Evolutionary conservation across 2,797 vertebrate genomes (phyloP).

Genomic region (Hafferia zeledoni): DNA sequence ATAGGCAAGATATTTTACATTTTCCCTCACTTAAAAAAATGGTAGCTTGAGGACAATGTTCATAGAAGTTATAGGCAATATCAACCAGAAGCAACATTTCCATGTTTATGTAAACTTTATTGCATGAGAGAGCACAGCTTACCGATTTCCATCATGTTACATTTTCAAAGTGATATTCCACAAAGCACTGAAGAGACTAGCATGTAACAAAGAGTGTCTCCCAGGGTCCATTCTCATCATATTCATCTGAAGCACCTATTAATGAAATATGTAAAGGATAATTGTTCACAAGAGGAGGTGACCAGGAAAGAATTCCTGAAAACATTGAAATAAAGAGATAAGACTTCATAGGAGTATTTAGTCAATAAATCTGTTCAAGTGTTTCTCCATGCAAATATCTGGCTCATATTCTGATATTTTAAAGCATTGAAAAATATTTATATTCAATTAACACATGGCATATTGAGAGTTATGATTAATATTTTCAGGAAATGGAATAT

Average conservation of each 20-base stretch:
- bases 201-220: not conserved
- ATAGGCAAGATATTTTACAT: not conserved
- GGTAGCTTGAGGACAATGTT: not conserved
- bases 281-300: not conserved
- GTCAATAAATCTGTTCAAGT: not conserved
- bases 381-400: not conserved
- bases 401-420: not conserved
- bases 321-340: not conserved
- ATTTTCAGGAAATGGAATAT: not conserved
- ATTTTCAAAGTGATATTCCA: conserved; percentile 50
- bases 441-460: not conserved
- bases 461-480: not conserved
- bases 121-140: conserved; percentile 35
- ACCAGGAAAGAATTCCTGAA: not conserved
- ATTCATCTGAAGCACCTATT: not conserved
- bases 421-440: not conserved
- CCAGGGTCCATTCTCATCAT: not conserved
- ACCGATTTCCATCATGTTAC: conserved; percentile 33
- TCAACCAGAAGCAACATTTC: conserved; percentile 28
- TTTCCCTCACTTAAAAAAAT: not conserved
- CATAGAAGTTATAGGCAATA: not conserved
- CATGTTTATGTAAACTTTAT: conserved; percentile 47
- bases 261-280: not conserved
- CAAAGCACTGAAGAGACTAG: conserved; percentile 32
- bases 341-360: not conserved